Evolutionary conservation across 2,113 vertebrate species (phyloP), one percentile per base, ranked within the genome.

Genomic region (Hemichromis elongatus): DNA sequence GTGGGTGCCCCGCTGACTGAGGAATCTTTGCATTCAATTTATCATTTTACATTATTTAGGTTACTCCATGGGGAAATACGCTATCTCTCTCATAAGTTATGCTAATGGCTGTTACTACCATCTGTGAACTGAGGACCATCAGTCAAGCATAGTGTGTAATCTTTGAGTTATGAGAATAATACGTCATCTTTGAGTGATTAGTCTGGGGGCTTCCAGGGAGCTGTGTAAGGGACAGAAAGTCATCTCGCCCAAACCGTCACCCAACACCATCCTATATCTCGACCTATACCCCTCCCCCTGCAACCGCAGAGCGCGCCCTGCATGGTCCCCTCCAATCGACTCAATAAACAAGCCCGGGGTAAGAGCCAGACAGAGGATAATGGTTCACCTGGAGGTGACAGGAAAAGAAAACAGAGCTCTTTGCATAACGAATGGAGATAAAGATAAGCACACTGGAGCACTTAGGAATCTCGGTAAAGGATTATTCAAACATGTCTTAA

Each of bases 331-430:
- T 88, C 77, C 88, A 92, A 94, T 94, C 89, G 88, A 55, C 83
- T 93, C 89, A 91, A 93, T 93, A 94, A 94, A 95, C 94, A 94
- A 93, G 90, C 88, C 89, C 21, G 5, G 40, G 90, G 91, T 90
- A 87, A 88, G 79, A 90, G 89, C 80, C 85, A 91, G 95, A 88
- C 90, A 78, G 89, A 79, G 84, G 92, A 93, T 95, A 94, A 93
- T 92, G 92, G 95, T 94, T 95, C 94, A 94, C 94, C 92, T 93
- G 90, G 90, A 94, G 95, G 95, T 95, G 94, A 95, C 89, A 91
- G 90, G 73, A 91, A 94, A 94, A 95, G 94, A 90, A 94, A 94
- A 94, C 95, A 94, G 91, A 94, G 82, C 90, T 90, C 92, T 94
- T 94, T 90, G 90, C 92, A 90, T 94, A 92, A 94, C 90, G 56